Evolutionary conservation across 2,888 invertebrate species (phyloP).

Genomic region (Drosophila mercatorum): DNA sequence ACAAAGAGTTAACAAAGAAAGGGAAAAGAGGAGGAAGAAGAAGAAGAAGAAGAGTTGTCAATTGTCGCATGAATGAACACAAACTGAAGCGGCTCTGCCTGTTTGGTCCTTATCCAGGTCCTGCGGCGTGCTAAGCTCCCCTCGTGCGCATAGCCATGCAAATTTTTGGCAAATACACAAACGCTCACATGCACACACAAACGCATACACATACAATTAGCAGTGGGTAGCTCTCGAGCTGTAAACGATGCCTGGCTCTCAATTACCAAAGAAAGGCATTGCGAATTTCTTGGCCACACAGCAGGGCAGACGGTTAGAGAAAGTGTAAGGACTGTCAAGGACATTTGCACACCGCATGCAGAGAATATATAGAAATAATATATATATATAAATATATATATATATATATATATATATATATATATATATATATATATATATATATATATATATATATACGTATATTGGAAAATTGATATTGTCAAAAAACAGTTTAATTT

Average conservation of each 20-base stretch:
- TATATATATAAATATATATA: neutral
- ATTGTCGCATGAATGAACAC: slow-evolving; percentile 52
- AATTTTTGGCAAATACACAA: slow-evolving; percentile 58
- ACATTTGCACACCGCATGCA: slow-evolving; percentile 55
- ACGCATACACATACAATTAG: slow-evolving; percentile 55
- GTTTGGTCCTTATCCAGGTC: slow-evolving; percentile 19
- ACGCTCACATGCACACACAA: neutral
- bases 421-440: neutral
- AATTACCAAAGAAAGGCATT: slow-evolving; percentile 49
- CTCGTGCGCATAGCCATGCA: slow-evolving; percentile 64
- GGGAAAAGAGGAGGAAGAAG: slow-evolving; percentile 10
- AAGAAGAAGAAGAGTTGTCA: slow-evolving; percentile 12
- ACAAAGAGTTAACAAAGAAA: slow-evolving; percentile 49
- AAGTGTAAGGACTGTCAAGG: slow-evolving; percentile 58
- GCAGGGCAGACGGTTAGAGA: slow-evolving; percentile 48
- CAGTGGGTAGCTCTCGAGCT: slow-evolving; percentile 26
- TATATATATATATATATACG: too few relatives aligned
- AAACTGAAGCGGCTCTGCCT: slow-evolving; percentile 44
- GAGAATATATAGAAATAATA: neutral
- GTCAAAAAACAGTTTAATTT: too few relatives aligned
- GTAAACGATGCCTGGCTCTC: slow-evolving; percentile 56
- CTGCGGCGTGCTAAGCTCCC: slow-evolving; percentile 31
- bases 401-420: neutral
- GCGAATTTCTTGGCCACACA: slow-evolving; percentile 55
- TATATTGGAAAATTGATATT: too few relatives aligned